Conservation (phyloP, 2,888 invertebrate species). For the Oligia strigilis region DNA sequence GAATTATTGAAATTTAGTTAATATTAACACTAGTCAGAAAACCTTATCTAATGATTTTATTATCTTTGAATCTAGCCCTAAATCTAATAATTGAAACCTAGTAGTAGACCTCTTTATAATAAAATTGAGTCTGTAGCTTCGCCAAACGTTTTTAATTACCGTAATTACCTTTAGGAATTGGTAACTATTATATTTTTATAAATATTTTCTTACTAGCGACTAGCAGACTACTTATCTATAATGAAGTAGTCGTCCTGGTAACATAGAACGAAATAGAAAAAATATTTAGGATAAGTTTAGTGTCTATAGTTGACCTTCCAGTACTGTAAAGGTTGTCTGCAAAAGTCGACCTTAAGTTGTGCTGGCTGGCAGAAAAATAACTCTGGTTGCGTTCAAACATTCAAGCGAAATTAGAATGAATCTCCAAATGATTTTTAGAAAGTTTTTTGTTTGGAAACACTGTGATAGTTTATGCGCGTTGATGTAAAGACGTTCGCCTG, state of each 20-base stretch:
- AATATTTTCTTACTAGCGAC: background rate
- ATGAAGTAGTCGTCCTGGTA: background rate
- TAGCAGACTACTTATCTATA: background rate
- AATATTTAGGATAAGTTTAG: background rate
- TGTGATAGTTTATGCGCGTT: too few relatives aligned
- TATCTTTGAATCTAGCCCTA: background rate
- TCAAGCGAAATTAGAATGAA: too few relatives aligned
- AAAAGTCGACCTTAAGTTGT: too few relatives aligned
- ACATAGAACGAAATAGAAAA: background rate
- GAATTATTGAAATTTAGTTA: background rate
- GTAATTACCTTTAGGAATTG: too few relatives aligned
- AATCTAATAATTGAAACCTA: slow-evolving; percentile 1
- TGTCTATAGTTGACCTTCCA: too few relatives aligned
- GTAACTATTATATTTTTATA: background rate
- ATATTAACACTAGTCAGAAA: slow-evolving; percentile 14
- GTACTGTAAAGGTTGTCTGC: too few relatives aligned
- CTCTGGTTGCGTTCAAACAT: too few relatives aligned
- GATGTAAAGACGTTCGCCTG: background rate
- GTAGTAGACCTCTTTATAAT: background rate
- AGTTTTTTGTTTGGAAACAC: too few relatives aligned
- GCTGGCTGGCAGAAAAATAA: too few relatives aligned
- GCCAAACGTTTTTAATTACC: background rate
- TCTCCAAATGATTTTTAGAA: too few relatives aligned
- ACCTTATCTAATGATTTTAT: background rate
- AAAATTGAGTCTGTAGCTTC: background rate